phyloP scores from a whole-genome alignment of 1,140 invertebrate species.

The Tigriopus japonicus region DNA sequence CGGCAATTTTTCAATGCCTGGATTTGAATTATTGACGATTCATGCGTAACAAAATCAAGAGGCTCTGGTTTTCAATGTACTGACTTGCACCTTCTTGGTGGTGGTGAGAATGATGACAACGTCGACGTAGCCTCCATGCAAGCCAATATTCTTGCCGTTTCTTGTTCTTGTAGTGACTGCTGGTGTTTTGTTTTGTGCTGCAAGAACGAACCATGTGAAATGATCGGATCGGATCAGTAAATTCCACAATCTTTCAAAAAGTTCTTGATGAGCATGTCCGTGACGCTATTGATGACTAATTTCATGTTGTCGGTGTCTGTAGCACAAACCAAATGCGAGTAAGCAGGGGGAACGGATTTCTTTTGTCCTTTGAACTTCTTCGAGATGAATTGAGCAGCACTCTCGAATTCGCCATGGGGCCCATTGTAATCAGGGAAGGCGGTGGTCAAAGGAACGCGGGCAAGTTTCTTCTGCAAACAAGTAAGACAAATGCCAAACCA shows the following conservation, averaged over 20 bases:
- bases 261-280: slow-evolving; percentile 13
- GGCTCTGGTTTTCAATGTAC: too few species aligned
- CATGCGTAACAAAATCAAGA: too few species aligned
- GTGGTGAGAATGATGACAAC: too few species aligned
- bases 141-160: too few species aligned
- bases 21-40: too few species aligned
- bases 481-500: too few species aligned
- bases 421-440: background rate
- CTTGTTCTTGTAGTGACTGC: too few species aligned
- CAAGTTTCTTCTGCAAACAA: background rate
- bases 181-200: too few species aligned
- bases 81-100: too few species aligned
- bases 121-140: too few species aligned
- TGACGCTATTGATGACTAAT: slow-evolving; percentile 1
- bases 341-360: background rate
- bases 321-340: background rate
- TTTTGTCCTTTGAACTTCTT: background rate
- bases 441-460: background rate
- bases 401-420: background rate
- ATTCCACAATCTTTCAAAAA: slow-evolving; percentile 14
- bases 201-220: too few species aligned
- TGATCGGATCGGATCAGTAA: background rate
- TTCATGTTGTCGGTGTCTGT: slow-evolving; percentile 3
- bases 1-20: too few species aligned
- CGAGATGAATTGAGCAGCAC: background rate